Percentiles rank a stretch among this genome's conserved stretches.
Conservation (phyloP, 37 sponge, comb jelly and placozoan genomes). For the Bolinopsis microptera region DNA sequence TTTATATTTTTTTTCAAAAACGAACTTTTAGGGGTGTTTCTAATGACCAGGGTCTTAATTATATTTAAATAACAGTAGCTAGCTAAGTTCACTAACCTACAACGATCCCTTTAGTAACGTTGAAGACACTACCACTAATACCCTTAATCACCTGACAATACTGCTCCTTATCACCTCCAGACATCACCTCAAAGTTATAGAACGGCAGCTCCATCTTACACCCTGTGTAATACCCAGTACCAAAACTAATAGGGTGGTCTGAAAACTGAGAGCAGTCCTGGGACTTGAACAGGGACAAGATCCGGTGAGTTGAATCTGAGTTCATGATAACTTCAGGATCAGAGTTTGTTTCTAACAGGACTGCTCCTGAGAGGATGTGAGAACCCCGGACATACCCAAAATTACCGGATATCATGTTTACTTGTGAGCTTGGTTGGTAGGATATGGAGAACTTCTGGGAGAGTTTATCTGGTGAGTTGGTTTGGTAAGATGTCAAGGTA, state of each 20-base stretch:
- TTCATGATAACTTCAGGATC: constrained; percentile 44
- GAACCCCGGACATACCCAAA: constrained; percentile 35
- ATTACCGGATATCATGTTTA: constrained; percentile 1
- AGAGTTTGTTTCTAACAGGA: background rate
- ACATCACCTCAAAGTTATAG: constrained; percentile 10
- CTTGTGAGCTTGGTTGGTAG: background rate
- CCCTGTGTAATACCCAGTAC: constrained; percentile 1
- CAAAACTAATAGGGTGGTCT: background rate
- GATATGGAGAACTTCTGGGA: constrained; percentile 29
- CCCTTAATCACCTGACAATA: background rate
- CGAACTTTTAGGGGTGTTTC: too few species aligned
- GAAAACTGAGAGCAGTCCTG: background rate
- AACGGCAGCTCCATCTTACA: constrained; percentile 24
- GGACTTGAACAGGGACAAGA: constrained; percentile 13
- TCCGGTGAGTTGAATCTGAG: background rate
- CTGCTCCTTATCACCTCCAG: background rate
- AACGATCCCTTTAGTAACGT: background rate
- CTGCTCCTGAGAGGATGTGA: background rate
- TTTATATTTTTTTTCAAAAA: too few species aligned
- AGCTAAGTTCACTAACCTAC: background rate
- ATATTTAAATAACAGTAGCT: background rate
- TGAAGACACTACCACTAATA: background rate
- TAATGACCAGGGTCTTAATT: too few species aligned
- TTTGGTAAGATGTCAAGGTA: background rate
- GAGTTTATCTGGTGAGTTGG: background rate